phyloP scores from a whole-genome alignment of 2,888 invertebrate genomes.

The Dryomyza anilis region DNA sequence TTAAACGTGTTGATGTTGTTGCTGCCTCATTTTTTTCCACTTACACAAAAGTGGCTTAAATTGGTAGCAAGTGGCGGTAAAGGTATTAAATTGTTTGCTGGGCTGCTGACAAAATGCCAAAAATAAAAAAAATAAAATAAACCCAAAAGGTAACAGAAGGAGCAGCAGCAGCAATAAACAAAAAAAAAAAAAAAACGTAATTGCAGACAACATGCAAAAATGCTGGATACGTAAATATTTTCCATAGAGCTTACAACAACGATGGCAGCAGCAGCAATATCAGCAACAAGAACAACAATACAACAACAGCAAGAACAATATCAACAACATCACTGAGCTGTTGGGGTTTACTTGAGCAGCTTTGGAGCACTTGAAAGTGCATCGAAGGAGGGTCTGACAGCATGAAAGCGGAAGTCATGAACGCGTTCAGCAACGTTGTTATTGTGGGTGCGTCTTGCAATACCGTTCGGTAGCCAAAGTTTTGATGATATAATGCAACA shows the following conservation, averaged over 20 bases:
- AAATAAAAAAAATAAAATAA: not conserved
- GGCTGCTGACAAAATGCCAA: not conserved
- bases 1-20: too few species aligned
- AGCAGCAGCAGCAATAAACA: not conserved
- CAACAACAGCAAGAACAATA: not conserved
- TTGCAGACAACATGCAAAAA: slow-evolving; percentile 26
- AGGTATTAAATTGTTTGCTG: slow-evolving; percentile 29
- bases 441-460: too few species aligned
- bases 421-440: too few species aligned
- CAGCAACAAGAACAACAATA: not conserved
- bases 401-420: too few species aligned
- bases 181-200: slow-evolving; percentile 22
- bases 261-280: too few species aligned
- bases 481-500: too few species aligned
- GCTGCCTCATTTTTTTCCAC: too few species aligned
- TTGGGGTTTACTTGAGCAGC: not conserved
- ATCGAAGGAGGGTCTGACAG: too few species aligned
- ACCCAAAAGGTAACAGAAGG: not conserved
- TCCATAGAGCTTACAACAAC: too few species aligned
- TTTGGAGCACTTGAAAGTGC: not conserved
- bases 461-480: too few species aligned
- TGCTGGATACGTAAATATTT: not conserved
- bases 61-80: slow-evolving; percentile 24
- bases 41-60: slow-evolving; percentile 28
- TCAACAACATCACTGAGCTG: slow-evolving; percentile 1